Conservation (phyloP, 2,113 vertebrate species). For the Rhinopithecus roxellana region DNA sequence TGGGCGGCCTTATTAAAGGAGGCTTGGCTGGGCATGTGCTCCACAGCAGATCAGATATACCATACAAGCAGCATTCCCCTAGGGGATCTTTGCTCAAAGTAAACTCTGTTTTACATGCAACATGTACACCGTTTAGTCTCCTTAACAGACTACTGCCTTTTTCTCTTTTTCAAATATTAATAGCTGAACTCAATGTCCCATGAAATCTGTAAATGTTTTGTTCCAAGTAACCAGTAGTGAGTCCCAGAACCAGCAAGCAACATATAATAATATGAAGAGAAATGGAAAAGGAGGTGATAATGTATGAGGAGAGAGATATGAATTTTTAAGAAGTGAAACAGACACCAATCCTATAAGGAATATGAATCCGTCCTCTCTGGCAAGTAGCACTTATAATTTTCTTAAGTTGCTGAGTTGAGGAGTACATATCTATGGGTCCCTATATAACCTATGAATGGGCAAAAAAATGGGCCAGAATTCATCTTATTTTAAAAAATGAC, state of each 20-base stretch:
- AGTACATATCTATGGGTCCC: background rate
- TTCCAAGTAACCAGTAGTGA: background rate
- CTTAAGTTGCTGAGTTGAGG: background rate
- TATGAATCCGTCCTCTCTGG: background rate
- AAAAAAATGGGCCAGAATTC: constrained; percentile 1
- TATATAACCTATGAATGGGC: background rate
- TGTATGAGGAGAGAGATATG: background rate
- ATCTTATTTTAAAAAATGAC: background rate
- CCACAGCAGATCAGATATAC: background rate
- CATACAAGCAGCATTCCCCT: background rate
- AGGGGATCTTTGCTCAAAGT: background rate
- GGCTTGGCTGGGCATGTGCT: background rate
- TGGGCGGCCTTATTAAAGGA: background rate
- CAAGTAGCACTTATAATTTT: background rate
- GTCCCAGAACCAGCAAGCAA: background rate
- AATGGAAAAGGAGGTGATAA: background rate
- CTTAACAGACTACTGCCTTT: background rate
- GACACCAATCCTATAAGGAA: background rate
- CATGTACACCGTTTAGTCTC: background rate
- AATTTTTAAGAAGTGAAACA: constrained; percentile 47
- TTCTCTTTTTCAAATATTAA: background rate
- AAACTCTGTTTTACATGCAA: background rate
- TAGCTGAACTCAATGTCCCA: background rate
- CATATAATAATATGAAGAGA: background rate
- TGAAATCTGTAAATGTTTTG: background rate